Evolutionary conservation across 2,888 invertebrate species (phyloP).

Genomic region (Odontocolon sp.): DNA sequence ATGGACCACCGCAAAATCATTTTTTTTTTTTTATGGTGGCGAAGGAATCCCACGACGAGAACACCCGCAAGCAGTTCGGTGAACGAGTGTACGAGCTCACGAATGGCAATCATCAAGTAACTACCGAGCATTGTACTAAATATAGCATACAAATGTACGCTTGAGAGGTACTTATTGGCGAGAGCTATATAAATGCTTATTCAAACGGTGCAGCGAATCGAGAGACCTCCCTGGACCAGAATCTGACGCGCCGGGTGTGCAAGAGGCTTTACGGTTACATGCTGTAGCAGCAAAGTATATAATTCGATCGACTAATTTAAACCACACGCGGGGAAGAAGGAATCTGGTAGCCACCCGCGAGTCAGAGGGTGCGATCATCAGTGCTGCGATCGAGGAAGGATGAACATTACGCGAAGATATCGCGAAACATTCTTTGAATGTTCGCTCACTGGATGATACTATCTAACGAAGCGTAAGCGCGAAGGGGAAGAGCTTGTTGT

Average conservation of each 20-base stretch:
- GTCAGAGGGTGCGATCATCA: not conserved
- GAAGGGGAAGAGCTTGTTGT: too few relatives aligned
- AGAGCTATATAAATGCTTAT: conserved; percentile 12
- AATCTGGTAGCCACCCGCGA: conserved; percentile 37
- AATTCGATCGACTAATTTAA: conserved; percentile 45
- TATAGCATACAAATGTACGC: not conserved
- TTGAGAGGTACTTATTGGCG: conserved; percentile 37
- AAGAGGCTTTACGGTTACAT: not conserved
- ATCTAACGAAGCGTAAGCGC: conserved; percentile 13
- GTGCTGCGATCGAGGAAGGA: conserved; percentile 17
- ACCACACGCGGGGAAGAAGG: conserved; percentile 6
- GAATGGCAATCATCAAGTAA: conserved; percentile 35
- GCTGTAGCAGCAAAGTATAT: not conserved
- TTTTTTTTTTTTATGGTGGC: conserved; percentile 1
- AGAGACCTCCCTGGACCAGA: conserved; percentile 4
- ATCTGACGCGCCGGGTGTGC: not conserved
- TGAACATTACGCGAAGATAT: conserved; percentile 26
- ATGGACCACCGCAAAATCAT: not conserved
- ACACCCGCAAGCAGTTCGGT: conserved; percentile 9
- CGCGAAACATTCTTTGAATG: conserved; percentile 9
- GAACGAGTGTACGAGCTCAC: conserved; percentile 6
- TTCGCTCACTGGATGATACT: conserved; percentile 1
- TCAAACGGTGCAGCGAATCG: not conserved
- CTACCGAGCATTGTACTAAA: conserved; percentile 33
- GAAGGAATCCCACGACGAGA: not conserved